phyloP scores from a whole-genome alignment of 2,888 invertebrate genomes.

The Chirona hameri region DNA sequence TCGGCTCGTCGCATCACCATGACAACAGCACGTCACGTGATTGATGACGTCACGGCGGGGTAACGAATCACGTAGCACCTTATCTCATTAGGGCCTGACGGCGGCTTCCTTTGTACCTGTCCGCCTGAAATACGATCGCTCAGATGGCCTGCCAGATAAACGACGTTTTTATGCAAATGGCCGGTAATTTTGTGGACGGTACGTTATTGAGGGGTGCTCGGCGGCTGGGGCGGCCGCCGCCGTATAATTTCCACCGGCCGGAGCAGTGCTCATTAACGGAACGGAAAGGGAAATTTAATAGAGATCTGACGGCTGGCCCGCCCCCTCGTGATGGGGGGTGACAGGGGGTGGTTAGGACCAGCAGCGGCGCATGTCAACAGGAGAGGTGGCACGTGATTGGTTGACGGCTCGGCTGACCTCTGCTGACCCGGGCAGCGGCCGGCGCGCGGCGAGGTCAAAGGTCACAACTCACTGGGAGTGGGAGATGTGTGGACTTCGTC shows the following conservation, averaged over 20 bases:
- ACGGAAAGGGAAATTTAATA: constrained; percentile 1
- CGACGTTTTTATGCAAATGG: constrained; percentile 3
- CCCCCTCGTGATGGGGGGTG: neutral
- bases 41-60: neutral
- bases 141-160: neutral
- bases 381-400: neutral
- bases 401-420: neutral
- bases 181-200: neutral
- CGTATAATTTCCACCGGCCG: neutral
- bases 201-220: neutral
- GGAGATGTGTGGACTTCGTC: too few relatives aligned
- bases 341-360: neutral
- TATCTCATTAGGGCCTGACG: neutral
- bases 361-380: neutral
- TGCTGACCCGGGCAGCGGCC: neutral
- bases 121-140: constrained; percentile 1
- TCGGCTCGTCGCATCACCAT: neutral
- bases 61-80: neutral
- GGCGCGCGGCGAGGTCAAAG: neutral
- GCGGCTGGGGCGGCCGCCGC: neutral
- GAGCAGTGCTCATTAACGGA: neutral
- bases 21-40: constrained; percentile 8
- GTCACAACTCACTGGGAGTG: neutral
- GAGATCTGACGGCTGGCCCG: neutral
- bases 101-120: neutral